Evolutionary conservation across 2,797 vertebrate genomes (phyloP).

Genomic region (Mallotus villosus): DNA sequence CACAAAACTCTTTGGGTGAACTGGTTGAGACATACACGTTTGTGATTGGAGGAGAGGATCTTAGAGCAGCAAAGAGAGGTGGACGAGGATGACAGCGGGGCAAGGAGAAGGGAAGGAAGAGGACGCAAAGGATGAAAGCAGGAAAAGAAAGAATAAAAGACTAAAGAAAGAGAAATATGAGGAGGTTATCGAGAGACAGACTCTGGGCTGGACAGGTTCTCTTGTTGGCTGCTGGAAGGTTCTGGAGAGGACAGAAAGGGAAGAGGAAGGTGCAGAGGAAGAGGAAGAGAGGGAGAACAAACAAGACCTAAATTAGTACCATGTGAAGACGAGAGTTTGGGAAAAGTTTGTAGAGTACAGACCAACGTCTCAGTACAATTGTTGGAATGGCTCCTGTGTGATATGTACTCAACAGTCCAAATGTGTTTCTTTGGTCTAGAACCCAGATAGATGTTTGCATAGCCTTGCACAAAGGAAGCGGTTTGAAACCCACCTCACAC

Average conservation of each 20-base stretch:
- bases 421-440: background rate
- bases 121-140: background rate
- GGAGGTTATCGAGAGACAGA: conserved; percentile 52
- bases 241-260: conserved; percentile 33
- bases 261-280: conserved; percentile 28
- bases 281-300: conserved; percentile 42
- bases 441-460: background rate
- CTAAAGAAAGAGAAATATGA: background rate
- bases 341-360: no score
- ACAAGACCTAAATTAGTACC: conserved; percentile 32
- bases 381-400: background rate
- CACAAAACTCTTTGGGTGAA: no score
- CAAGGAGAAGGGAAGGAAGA: background rate
- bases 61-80: no score
- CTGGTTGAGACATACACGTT: no score
- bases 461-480: background rate
- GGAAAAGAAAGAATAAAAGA: background rate
- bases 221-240: conserved; percentile 39
- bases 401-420: background rate
- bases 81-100: background rate
- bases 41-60: no score
- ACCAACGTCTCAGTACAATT: background rate
- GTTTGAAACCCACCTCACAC: background rate
- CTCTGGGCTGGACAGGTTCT: conserved; percentile 48
- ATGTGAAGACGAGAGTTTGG: background rate